These are phyloP conservation scores for Abramis brama DNA, from an alignment of 2,113 vertebrate species.

Conservation along the genomic window DNA sequence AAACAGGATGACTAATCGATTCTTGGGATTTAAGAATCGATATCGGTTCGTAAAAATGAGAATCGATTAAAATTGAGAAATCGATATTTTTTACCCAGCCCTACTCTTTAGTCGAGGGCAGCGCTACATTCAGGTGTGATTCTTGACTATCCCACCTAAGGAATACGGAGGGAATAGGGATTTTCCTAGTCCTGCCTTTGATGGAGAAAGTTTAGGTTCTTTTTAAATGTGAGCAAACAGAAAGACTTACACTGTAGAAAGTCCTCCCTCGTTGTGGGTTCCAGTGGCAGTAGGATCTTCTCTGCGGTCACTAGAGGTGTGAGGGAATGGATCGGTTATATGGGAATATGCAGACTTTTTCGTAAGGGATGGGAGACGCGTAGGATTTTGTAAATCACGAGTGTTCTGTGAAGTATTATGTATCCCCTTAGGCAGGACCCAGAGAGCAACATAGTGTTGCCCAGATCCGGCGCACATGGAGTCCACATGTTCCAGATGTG, in stretches of 20 bases:
- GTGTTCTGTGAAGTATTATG: not conserved
- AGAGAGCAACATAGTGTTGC: no score
- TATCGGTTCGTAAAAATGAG: no score
- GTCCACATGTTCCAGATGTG: no score
- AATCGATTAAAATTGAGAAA: no score
- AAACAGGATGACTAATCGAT: no score
- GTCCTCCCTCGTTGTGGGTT: conserved; percentile 43
- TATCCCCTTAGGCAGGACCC: not conserved
- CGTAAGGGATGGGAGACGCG: not conserved
- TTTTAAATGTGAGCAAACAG: not conserved
- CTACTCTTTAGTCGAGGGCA: no score
- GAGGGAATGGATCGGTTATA: not conserved
- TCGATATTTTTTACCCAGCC: no score
- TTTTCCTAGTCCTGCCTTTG: not conserved
- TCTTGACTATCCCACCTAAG: no score
- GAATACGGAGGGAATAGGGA: no score
- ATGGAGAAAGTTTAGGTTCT: not conserved
- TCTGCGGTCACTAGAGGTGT: conserved; percentile 34
- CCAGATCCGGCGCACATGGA: no score
- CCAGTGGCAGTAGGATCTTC: conserved; percentile 31
- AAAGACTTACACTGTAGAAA: conserved; percentile 49
- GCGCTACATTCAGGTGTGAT: no score
- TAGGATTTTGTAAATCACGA: not conserved
- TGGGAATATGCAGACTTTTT: not conserved
- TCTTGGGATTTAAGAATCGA: no score